Evolutionary conservation across 2,113 vertebrate genomes (phyloP).

Genomic region (Scolopax mira): DNA sequence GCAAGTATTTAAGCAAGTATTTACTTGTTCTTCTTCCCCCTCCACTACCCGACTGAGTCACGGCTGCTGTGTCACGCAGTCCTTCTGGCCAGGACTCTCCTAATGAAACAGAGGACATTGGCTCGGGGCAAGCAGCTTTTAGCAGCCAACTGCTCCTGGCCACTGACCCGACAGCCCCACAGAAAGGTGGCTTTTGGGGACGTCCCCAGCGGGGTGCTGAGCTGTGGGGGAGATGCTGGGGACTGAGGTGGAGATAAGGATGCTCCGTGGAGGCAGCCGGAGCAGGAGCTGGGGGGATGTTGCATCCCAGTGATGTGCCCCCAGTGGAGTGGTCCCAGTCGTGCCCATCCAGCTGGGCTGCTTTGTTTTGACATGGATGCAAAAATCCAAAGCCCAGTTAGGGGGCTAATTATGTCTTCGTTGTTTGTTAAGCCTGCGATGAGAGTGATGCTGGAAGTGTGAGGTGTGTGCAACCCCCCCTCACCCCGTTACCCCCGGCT

Average conservation of each 20-base stretch:
- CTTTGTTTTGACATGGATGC: not conserved
- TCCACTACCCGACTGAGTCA: not conserved
- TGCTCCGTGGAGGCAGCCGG: fast-evolving
- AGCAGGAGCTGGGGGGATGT: not conserved
- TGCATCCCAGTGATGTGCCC: fast-evolving
- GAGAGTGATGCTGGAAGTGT: not conserved
- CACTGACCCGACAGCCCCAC: fast-evolving
- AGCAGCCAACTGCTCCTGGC: not conserved
- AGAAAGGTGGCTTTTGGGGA: not conserved
- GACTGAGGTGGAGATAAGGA: not conserved
- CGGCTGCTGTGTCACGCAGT: not conserved
- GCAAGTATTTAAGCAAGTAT: not conserved
- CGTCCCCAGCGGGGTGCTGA: not conserved
- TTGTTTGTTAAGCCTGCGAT: not conserved
- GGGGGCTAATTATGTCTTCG: not conserved
- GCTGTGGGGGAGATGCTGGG: not conserved
- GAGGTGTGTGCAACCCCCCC: fast-evolving
- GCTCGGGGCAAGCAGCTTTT: not conserved
- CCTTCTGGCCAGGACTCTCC: not conserved
- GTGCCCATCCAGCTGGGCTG: not conserved
- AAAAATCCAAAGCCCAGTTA: not conserved
- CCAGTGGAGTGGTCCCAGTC: fast-evolving
- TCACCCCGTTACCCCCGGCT: not conserved
- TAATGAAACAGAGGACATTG: fast-evolving
- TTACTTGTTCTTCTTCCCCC: not conserved